Base-by-base conservation (phyloP, 1,140 invertebrate genomes). In the Drusus annulatus region DNA sequence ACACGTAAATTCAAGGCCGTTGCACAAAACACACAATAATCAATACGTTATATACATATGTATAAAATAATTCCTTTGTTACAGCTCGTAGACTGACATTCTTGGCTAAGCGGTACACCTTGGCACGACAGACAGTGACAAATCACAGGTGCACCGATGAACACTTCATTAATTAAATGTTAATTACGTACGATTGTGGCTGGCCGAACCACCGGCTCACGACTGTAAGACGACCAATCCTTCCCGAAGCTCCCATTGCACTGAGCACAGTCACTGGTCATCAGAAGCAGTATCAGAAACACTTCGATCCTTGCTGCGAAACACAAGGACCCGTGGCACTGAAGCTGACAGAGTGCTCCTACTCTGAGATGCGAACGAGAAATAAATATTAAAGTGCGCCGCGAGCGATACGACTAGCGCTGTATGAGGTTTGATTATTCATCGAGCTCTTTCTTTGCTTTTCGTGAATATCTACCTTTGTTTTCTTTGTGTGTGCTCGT, bases 201-300 rank as follows among this genome's bases (percentile, higher is more conserved):
- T 54, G 56, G 1, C 83, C 83, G 60, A 84, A 84, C 83, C 83
- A 84, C 52, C 83, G 77, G 71, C 83, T 84, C 65, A 84, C 76
- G 13, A 84, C 80, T 31, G 76, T 77, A 0, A 84, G 78, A 5
- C 83, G 83, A 54, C 80, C 78, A 19, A 79, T 74, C 76, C 81
- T 81, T 19, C 76, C 54, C 31, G 75, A 76, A n/a, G 80, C 80
- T 52, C 83, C 83, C 83, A 84, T 84, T 75, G 69, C 83, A 84
- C 83, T 83, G 78, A 80, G 13, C 36, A 45, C 36, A 13, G 13
- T 8, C 36, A 45, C 36, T 45, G 1, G 8, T 45, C 36, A 45
- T 56, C 19, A 15, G 15, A 28, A 63, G 36, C 6, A 7, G 6
- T 36, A 56, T 58, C 13, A 28, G 71, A 45, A 28, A 58, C 56